Conservation (phyloP, 2,797 vertebrate species). For the Hydrophis major region DNA sequence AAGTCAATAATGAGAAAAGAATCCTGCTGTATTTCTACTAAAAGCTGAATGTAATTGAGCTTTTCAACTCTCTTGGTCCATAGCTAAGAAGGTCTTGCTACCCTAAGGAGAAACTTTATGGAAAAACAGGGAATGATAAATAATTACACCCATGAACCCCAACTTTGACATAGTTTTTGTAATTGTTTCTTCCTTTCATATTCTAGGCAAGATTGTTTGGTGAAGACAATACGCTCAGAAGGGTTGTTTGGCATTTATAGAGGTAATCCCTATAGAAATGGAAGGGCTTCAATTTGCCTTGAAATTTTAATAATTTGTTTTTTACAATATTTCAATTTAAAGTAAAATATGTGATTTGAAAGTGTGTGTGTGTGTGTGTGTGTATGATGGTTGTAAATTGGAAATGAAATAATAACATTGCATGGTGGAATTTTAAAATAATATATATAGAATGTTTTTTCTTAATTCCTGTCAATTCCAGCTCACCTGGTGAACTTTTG, state of each 20-base stretch:
- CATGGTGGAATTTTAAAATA: neutral
- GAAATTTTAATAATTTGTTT: neutral
- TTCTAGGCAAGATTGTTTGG: conserved; percentile 83
- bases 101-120: neutral
- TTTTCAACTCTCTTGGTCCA: neutral
- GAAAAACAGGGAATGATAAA: neutral
- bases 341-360: neutral
- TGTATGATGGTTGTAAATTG: neutral
- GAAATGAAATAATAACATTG: neutral
- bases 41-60: neutral
- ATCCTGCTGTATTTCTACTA: neutral
- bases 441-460: neutral
- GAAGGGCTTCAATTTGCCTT: neutral
- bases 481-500: neutral
- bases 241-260: conserved; percentile 82
- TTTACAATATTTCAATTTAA: neutral
- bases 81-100: neutral
- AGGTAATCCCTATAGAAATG: conserved; percentile 63
- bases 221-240: conserved; percentile 80
- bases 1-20: neutral
- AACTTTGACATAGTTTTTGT: neutral
- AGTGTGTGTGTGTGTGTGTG: no score
- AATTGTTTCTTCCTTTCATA: neutral
- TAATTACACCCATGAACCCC: neutral
- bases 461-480: neutral